phyloP scores from a whole-genome alignment of 2,113 vertebrate genomes.

The Toxostoma redivivum region DNA sequence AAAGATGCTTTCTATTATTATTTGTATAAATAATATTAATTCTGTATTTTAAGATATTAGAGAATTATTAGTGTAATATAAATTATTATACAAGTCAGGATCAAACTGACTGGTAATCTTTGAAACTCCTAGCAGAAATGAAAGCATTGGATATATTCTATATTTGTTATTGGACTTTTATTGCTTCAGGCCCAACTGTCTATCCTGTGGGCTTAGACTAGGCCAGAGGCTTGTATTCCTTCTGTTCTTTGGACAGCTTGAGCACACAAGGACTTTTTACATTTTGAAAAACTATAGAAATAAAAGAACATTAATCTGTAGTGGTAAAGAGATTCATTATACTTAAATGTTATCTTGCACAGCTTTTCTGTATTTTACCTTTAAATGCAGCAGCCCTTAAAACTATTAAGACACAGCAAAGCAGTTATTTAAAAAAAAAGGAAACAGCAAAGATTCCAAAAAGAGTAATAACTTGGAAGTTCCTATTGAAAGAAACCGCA shows the following conservation, averaged over 20 bases:
- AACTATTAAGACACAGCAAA: not conserved
- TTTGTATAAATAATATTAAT: not conserved
- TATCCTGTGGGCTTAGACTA: not conserved
- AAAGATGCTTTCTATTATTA: not conserved
- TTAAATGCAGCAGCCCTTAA: not conserved
- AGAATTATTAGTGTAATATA: not conserved
- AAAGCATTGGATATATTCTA: not conserved
- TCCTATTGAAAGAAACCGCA: not conserved
- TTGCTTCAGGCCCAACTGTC: not conserved
- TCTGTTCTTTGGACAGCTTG: not conserved
- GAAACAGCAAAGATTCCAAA: not conserved
- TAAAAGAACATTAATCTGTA: not conserved
- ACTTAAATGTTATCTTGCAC: not conserved
- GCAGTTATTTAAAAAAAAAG: not conserved
- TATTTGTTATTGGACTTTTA: not conserved
- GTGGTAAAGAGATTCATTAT: not conserved
- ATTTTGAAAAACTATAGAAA: not conserved
- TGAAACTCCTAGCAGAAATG: not conserved
- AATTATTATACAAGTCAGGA: not conserved
- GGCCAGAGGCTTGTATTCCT: not conserved
- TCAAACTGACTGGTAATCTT: not conserved
- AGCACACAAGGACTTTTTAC: not conserved
- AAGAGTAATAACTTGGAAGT: not conserved
- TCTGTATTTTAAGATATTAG: not conserved
- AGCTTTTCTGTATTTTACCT: not conserved